Conservation (phyloP, 2,797 vertebrate species). For the Gallinago solitaria region DNA sequence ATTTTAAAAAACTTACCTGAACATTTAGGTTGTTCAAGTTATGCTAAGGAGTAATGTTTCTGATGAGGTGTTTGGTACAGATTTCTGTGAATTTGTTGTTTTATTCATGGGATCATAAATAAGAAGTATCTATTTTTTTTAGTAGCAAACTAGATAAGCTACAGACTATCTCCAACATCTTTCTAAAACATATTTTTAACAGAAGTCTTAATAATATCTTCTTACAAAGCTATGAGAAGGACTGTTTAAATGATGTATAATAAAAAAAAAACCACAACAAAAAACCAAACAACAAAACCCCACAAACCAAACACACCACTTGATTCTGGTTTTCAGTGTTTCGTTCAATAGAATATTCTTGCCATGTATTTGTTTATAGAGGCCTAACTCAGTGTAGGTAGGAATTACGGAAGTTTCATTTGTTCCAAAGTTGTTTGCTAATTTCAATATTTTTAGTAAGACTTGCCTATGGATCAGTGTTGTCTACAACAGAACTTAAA, state of each 20-base stretch:
- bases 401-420: not conserved
- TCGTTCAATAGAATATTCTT: not conserved
- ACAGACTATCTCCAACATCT: not conserved
- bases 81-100: not conserved
- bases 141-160: not conserved
- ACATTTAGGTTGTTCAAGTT: not conserved
- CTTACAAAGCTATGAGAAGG: not conserved
- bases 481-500: not conserved
- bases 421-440: not conserved
- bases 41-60: not conserved
- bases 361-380: not conserved
- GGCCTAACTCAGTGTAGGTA: not conserved
- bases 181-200: not conserved
- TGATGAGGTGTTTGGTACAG: not conserved
- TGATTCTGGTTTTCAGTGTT: not conserved
- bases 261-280: not conserved
- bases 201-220: not conserved
- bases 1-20: not conserved
- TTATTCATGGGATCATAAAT: not conserved
- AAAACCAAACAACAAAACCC: not conserved
- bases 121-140: not conserved
- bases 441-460: not conserved
- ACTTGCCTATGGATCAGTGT: not conserved
- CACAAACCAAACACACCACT: not conserved
- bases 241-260: not conserved